phyloP scores from a whole-genome alignment of 2,888 invertebrate genomes.

The Brenthis ino region DNA sequence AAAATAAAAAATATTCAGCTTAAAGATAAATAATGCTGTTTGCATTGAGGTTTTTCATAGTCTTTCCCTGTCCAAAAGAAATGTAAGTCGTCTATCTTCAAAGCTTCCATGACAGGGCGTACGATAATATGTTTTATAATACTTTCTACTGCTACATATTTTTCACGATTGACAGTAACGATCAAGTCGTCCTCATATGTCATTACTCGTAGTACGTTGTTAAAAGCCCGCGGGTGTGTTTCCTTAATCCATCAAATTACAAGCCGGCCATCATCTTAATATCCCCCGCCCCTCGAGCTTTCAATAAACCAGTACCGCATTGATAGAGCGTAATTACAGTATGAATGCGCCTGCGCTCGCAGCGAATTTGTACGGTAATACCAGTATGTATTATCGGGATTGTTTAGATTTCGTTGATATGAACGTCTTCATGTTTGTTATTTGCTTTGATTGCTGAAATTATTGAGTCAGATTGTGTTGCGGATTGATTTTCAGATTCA shows the following conservation, averaged over 20 bases:
- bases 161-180: conserved; percentile 28
- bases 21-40: too few species aligned
- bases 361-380: conserved; percentile 66
- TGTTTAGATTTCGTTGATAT: conserved; percentile 48
- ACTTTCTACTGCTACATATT: background rate
- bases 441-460: conserved; percentile 32
- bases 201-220: conserved; percentile 68
- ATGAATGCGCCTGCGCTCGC: conserved; percentile 56
- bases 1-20: too few species aligned
- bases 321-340: conserved; percentile 79
- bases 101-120: too few species aligned
- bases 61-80: too few species aligned
- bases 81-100: too few species aligned
- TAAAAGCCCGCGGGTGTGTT: conserved; percentile 69
- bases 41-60: too few species aligned
- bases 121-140: too few species aligned
- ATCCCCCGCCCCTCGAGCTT: conserved; percentile 77
- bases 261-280: conserved; percentile 78
- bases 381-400: conserved; percentile 60
- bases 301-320: conserved; percentile 79
- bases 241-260: conserved; percentile 80
- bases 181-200: conserved; percentile 61
- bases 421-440: conserved; percentile 29
- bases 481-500: background rate
- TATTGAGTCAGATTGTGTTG: background rate